These are phyloP conservation scores for Ceratosolen fusciceps DNA, from an alignment of 1,140 invertebrate species.

Conservation along the genomic window DNA sequence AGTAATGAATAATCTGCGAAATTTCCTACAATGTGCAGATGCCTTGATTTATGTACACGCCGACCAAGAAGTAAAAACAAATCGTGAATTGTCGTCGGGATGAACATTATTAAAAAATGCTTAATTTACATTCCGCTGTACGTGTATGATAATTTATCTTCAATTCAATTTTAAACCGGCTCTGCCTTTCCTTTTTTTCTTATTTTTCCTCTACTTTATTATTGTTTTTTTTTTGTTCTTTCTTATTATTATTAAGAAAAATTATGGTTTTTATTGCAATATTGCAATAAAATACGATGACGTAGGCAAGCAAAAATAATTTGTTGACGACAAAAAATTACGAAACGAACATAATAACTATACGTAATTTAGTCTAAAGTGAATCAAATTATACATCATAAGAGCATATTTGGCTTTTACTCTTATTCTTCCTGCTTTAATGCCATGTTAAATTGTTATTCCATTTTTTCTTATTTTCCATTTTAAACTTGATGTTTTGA, in stretches of 20 bases:
- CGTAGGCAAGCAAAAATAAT: too few relatives aligned
- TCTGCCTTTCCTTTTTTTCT: too few relatives aligned
- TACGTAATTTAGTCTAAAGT: not conserved
- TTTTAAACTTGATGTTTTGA: not conserved
- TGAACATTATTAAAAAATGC: not conserved
- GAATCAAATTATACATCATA: not conserved
- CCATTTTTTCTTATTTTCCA: not conserved
- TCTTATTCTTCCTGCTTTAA: not conserved
- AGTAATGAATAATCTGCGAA: conserved; percentile 1
- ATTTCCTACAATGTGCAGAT: not conserved
- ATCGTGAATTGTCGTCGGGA: not conserved
- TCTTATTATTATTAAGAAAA: not conserved
- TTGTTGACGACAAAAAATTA: not conserved
- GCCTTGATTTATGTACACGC: not conserved
- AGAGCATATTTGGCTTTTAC: not conserved
- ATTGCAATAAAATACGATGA: too few relatives aligned
- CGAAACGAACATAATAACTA: not conserved
- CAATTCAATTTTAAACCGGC: not conserved
- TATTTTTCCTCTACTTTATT: too few relatives aligned
- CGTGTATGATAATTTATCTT: not conserved
- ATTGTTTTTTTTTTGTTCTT: too few relatives aligned
- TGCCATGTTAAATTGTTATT: not conserved
- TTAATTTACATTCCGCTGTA: not conserved
- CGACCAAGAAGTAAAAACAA: too few relatives aligned
- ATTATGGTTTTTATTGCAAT: not conserved